Conservation (phyloP, 2,888 invertebrate genomes). For the Lomographa bimaculata region DNA sequence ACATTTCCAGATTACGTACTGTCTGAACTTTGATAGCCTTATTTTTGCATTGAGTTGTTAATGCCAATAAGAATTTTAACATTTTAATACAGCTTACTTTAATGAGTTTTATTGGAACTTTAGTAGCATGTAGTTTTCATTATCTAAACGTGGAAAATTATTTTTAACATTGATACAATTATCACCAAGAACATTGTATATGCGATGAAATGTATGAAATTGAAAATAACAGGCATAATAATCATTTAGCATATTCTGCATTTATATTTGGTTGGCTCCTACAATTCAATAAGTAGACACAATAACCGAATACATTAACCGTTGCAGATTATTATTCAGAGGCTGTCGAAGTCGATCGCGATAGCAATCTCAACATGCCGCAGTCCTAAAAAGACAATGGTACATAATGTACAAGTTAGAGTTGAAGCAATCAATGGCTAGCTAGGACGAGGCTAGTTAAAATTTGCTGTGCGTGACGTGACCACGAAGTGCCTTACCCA, state of each 20-base stretch:
- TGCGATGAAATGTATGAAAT: no score
- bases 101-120: no score
- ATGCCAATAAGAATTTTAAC: no score
- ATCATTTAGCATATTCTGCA: no score
- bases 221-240: no score
- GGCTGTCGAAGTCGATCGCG: conserved; percentile 52
- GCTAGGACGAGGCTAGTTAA: no score
- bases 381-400: conserved; percentile 58
- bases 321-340: conserved; percentile 64
- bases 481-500: conserved; percentile 70
- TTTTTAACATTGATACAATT: no score
- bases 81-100: no score
- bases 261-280: conserved; percentile 4
- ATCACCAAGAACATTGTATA: no score
- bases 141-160: no score
- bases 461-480: conserved; percentile 79
- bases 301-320: conserved; percentile 33
- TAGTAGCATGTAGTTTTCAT: no score
- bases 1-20: conserved; percentile 64
- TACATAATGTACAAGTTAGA: conserved; percentile 52
- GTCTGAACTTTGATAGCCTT: conserved; percentile 68
- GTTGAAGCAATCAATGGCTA: conserved; percentile 70
- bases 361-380: conserved; percentile 62
- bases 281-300: conserved; percentile 14
- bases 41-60: conserved; percentile 52